These are phyloP conservation scores for Paraescarpia echinospica DNA, from an alignment of 1,140 invertebrate species.

Conservation along the genomic window DNA sequence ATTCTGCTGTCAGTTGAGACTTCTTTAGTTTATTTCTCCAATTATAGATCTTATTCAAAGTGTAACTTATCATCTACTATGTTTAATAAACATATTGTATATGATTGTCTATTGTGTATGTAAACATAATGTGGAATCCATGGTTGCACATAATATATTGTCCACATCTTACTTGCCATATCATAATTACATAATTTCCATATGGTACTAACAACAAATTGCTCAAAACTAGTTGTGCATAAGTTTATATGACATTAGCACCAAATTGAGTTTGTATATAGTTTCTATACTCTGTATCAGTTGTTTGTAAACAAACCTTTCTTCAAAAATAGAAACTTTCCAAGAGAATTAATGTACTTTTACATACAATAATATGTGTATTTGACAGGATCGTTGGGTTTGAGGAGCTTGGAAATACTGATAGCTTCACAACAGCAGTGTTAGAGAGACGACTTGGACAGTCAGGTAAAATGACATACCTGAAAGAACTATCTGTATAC, in stretches of 20 bases:
- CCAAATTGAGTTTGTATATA: not conserved
- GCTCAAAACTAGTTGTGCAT: not conserved
- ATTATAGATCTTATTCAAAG: not conserved
- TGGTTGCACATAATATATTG: not conserved
- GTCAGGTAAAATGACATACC: constrained; percentile 39
- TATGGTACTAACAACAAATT: not conserved
- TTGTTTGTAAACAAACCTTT: not conserved
- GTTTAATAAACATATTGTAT: not conserved
- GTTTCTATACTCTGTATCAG: not conserved
- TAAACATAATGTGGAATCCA: not conserved
- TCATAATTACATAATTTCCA: not conserved
- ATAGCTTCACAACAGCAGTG: constrained; percentile 45
- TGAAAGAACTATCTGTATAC: not conserved
- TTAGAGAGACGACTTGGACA: constrained; percentile 47
- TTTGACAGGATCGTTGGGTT: constrained; percentile 52
- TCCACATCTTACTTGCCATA: not conserved
- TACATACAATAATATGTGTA: not conserved
- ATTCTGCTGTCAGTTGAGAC: too few relatives aligned
- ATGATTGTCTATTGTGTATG: not conserved
- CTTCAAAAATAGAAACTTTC: not conserved
- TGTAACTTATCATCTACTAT: not conserved
- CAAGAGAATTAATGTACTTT: not conserved
- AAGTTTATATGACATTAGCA: not conserved
- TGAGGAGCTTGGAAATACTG: constrained; percentile 51
- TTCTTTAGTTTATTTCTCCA: not conserved